phyloP scores from a whole-genome alignment of 2,797 vertebrate species.

The Falco peregrinus region DNA sequence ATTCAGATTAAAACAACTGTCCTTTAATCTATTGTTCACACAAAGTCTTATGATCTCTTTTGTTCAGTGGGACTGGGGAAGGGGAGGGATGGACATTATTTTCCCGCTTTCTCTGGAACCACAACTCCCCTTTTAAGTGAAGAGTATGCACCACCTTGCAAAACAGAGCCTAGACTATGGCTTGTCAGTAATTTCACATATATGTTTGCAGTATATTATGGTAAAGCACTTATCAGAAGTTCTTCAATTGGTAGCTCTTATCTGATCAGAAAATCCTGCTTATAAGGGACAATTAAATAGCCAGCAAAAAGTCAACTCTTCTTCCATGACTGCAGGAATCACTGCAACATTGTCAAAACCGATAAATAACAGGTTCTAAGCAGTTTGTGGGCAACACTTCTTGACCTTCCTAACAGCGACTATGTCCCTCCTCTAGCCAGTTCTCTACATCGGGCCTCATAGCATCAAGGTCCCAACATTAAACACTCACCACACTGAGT shows the following conservation, averaged over 20 bases:
- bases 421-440: neutral
- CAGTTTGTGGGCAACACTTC: neutral
- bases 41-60: neutral
- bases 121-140: neutral
- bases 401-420: neutral
- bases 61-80: neutral
- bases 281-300: neutral
- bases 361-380: neutral
- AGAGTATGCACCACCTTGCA: neutral
- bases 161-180: neutral
- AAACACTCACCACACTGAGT: neutral
- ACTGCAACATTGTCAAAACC: neutral
- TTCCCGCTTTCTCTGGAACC: neutral
- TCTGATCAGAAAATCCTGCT: neutral
- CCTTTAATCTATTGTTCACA: neutral
- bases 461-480: neutral
- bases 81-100: neutral
- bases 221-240: neutral
- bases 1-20: neutral
- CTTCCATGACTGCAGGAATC: neutral
- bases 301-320: neutral
- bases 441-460: neutral
- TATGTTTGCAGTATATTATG: neutral
- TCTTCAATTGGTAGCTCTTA: neutral
- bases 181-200: neutral